Evolutionary conservation across 2,113 vertebrate genomes (phyloP).

Genomic region (Pterocles orientalis): DNA sequence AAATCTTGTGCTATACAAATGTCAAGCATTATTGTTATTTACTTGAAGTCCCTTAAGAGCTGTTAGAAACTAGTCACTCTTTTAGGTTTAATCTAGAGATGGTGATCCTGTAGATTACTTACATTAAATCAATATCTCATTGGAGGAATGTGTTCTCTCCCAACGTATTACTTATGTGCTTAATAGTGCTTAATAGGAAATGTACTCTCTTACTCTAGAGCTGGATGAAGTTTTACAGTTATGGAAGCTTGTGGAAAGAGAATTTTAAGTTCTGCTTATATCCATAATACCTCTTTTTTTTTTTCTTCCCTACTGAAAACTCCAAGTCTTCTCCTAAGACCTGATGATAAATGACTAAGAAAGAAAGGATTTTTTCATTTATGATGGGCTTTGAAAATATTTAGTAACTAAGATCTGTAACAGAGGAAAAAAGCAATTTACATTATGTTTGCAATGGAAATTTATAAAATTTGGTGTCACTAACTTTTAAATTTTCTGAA

Average conservation of each 20-base stretch:
- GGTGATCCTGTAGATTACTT: not conserved
- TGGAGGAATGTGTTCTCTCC: not conserved
- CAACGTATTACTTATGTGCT: not conserved
- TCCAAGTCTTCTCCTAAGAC: not conserved
- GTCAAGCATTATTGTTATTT: not conserved
- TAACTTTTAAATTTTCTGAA: not conserved
- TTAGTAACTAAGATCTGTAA: not conserved
- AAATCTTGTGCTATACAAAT: not conserved
- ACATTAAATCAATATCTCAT: constrained; percentile 27
- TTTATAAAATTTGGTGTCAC: not conserved
- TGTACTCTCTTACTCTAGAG: not conserved
- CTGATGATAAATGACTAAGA: not conserved
- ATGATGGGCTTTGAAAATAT: not conserved
- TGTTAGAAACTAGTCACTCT: not conserved
- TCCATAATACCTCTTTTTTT: too few relatives aligned
- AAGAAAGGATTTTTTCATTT: not conserved
- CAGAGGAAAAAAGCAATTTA: not conserved
- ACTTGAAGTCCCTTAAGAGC: not conserved
- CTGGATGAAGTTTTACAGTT: not conserved
- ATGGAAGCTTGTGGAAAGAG: not conserved
- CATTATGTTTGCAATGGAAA: not conserved
- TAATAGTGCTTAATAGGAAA: not conserved
- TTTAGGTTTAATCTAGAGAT: not conserved
- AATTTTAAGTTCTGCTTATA: not conserved
- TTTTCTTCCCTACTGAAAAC: not conserved